Conservation (phyloP, 2,113 vertebrate species). For the Corynorhinus townsendii region DNA sequence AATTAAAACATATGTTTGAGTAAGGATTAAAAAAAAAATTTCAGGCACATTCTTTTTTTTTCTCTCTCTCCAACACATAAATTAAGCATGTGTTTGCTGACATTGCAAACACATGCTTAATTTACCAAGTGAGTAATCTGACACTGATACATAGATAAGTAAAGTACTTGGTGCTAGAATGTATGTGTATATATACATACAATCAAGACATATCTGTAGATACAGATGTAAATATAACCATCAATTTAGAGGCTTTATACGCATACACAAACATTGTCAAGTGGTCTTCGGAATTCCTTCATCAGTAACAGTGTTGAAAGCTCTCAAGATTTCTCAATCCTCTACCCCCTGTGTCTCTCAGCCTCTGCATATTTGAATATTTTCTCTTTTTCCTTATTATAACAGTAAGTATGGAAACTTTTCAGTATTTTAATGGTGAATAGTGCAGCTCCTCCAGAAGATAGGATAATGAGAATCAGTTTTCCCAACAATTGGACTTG, state of each 20-base stretch:
- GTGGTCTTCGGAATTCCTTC: neutral
- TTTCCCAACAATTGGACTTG: neutral
- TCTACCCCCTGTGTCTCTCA: neutral
- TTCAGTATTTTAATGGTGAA: neutral
- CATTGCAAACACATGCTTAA: neutral
- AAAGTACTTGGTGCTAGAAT: neutral
- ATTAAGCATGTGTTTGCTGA: too few species aligned
- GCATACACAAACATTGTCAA: neutral
- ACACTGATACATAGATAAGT: neutral
- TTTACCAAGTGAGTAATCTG: neutral
- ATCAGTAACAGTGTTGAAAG: neutral
- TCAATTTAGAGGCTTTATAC: neutral
- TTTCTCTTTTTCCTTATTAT: neutral
- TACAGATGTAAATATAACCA: neutral
- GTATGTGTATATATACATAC: neutral
- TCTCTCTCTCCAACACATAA: too few species aligned
- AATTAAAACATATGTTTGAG: neutral
- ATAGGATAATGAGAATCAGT: neutral
- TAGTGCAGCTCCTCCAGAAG: neutral
- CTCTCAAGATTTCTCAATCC: neutral
- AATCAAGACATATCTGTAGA: neutral
- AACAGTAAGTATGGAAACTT: neutral
- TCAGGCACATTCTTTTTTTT: neutral
- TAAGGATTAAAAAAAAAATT: neutral
- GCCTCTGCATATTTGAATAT: neutral